Evolutionary conservation across 2,888 invertebrate species (phyloP).

Genomic region (Meandrusa payeni): DNA sequence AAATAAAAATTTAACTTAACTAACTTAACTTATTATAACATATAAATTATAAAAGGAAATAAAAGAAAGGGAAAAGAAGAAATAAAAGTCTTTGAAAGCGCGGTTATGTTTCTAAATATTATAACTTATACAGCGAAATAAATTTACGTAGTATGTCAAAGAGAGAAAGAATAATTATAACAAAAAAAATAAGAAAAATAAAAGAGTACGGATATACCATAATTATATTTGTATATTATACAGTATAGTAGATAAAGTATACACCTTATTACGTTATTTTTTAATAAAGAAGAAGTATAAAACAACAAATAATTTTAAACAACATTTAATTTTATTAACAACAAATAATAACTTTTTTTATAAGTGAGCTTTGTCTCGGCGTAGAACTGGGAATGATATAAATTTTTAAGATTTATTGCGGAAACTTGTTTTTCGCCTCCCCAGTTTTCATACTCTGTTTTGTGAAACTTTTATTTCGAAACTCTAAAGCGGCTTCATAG

Average conservation of each 20-base stretch:
- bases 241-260: not conserved
- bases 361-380: conserved; percentile 10
- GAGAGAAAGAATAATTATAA: no score
- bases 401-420: conserved; percentile 19
- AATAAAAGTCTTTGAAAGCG: no score
- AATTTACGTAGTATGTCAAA: no score
- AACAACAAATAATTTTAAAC: not conserved
- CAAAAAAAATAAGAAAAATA: no score
- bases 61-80: no score
- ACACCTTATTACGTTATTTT: not conserved
- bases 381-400: conserved; percentile 10
- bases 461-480: conserved; percentile 20
- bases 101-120: no score
- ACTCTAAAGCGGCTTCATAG: conserved; percentile 9
- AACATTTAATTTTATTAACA: not conserved
- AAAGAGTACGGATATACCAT: no score
- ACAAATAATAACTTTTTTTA: conserved; percentile 10
- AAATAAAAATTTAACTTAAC: no score
- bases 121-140: no score
- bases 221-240: not conserved
- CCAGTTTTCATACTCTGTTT: conserved; percentile 1
- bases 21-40: no score
- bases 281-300: no score
- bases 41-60: no score
- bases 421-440: conserved; percentile 11